These are phyloP conservation scores for Nudaria mundana DNA, from an alignment of 2,888 invertebrate genomes.

Conservation along the genomic window DNA sequence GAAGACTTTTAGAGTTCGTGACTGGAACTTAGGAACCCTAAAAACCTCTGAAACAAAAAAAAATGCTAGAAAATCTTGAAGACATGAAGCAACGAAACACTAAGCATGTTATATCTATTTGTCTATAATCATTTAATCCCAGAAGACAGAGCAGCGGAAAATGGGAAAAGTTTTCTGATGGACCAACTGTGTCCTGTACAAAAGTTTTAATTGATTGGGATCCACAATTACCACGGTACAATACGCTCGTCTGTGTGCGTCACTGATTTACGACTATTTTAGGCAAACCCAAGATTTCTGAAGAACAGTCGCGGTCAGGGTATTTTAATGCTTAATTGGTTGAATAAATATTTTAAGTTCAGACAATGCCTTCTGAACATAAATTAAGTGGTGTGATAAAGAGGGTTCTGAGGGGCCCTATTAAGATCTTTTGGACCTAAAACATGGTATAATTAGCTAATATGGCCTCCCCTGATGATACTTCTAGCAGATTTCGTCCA, in stretches of 20 bases:
- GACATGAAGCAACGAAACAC: too few relatives aligned
- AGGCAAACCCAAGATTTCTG: slow-evolving; percentile 5
- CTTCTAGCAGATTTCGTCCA: too few relatives aligned
- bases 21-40: too few relatives aligned
- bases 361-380: neutral
- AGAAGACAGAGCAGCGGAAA: slow-evolving; percentile 22
- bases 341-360: neutral
- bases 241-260: slow-evolving; percentile 2
- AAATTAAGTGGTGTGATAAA: too few relatives aligned
- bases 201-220: slow-evolving; percentile 40
- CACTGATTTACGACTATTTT: slow-evolving; percentile 10
- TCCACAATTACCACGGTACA: slow-evolving; percentile 12
- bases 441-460: too few relatives aligned
- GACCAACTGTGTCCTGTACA: slow-evolving; percentile 13
- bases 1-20: too few relatives aligned
- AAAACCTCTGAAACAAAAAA: too few relatives aligned
- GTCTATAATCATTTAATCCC: slow-evolving; percentile 16
- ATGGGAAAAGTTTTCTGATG: slow-evolving; percentile 37
- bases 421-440: too few relatives aligned
- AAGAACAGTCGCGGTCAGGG: neutral
- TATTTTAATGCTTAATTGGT: neutral
- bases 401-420: too few relatives aligned
- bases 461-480: too few relatives aligned
- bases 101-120: slow-evolving; percentile 8
- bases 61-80: too few relatives aligned